Evolutionary conservation across 1,140 invertebrate species (phyloP), one percentile per base, ranked within the genome.

Genomic region (Colletes latitarsis): DNA sequence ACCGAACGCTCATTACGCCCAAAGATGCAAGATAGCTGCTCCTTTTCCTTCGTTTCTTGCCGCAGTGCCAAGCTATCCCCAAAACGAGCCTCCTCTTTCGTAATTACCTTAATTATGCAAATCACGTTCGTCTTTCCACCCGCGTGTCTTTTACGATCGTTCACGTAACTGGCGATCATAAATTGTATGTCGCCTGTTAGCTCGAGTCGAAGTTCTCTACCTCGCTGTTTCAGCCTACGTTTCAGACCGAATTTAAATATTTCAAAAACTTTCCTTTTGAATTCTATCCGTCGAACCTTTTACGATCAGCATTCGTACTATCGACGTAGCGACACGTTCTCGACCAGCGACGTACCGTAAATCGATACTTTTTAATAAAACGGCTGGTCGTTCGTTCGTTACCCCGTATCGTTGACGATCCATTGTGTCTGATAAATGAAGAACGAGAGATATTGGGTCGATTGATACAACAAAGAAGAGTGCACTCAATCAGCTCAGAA

Each of bases 1-100:
- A 82, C 46, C 46, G 70, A 78, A 84, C 66, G 75, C 57, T 84
- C 79, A 77, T 84, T 84, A 84, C 84, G 43, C 39, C 19, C 55
- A n/a, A 66, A 79, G 67, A 83, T 79, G 71, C 70, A 9, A 75
- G 71, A 75, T 82, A 80, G 30, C 15, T 43, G 21, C 58, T 39
- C 39, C n/a, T 1, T 14, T 39, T 52, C 14, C 21, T 9, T 52
- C 19, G 39, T 43, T 14, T 9, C 14, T 64, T 55, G 17, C 39
- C 73, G 49, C 49, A 21, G n/a, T 62, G 49, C 43, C 30, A 14
- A 30, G 21, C 52, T 12, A n/a, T 8, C 58, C 39, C 60, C 8
- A 39, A 9, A 72, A 46, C 30, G 30, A 17, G 5, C 21, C n/a
- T 58, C 55, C 43, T 17, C 55, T 21, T 14, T 3, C 5, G 43